Evolutionary conservation across 2,113 vertebrate genomes (phyloP).

Genomic region (Lucifuga dentata): DNA sequence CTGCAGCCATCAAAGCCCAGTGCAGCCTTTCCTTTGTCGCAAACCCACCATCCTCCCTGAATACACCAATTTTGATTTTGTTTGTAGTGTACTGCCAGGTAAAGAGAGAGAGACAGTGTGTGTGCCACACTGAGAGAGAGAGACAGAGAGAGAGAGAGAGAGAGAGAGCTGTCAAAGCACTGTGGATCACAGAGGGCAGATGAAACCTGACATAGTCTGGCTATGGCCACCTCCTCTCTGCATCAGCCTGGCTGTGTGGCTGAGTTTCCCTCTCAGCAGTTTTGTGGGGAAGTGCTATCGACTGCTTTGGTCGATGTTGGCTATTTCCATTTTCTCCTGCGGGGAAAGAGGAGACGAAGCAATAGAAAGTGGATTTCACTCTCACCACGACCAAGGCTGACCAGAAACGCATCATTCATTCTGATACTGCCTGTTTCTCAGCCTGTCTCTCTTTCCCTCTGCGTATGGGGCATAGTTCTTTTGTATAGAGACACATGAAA

Average conservation of each 20-base stretch:
- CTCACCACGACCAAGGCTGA: constrained; percentile 27
- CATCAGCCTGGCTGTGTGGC: constrained; percentile 35
- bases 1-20: too few relatives aligned
- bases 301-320: constrained; percentile 64
- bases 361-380: constrained; percentile 56
- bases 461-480: background rate
- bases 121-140: too few relatives aligned
- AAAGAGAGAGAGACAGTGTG: constrained; percentile 4
- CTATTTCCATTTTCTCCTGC: constrained; percentile 75
- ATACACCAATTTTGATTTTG: too few relatives aligned
- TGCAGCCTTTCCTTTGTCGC: too few relatives aligned
- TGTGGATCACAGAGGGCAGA: constrained; percentile 53
- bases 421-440: constrained; percentile 40
- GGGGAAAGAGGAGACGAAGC: constrained; percentile 65
- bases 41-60: too few relatives aligned
- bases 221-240: constrained; percentile 57
- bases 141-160: constrained; percentile 11
- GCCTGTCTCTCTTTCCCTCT: background rate
- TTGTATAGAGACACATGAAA: constrained; percentile 37
- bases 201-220: constrained; percentile 65
- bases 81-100: too few relatives aligned
- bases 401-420: constrained; percentile 59
- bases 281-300: constrained; percentile 65
- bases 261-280: constrained; percentile 59
- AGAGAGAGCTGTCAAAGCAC: constrained; percentile 57